These are phyloP conservation scores for Argopecten irradians DNA, from an alignment of 1,140 invertebrate species.

Conservation along the genomic window DNA sequence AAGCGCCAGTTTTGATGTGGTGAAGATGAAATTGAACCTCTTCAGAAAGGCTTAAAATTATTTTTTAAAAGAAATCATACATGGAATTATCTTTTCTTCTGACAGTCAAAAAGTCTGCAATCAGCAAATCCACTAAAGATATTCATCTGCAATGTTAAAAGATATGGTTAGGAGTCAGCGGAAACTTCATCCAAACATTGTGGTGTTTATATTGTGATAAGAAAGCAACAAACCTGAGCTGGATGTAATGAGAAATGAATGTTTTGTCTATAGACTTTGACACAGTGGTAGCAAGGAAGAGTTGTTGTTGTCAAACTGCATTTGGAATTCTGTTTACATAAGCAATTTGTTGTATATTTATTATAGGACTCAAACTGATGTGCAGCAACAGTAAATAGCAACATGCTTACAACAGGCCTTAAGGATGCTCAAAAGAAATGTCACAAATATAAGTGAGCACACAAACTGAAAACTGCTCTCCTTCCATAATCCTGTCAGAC, in stretches of 20 bases:
- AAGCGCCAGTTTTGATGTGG: neutral
- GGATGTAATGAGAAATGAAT: neutral
- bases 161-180: neutral
- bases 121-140: no score
- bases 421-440: neutral
- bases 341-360: neutral
- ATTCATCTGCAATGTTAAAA: neutral
- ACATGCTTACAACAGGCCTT: neutral
- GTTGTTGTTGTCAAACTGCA: neutral
- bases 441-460: no score
- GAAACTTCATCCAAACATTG: neutral
- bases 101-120: no score
- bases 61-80: no score
- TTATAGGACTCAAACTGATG: neutral
- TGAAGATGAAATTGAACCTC: no score
- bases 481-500: no score
- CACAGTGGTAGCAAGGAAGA: neutral
- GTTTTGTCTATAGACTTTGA: neutral
- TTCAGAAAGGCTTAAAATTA: no score
- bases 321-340: neutral
- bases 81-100: no score
- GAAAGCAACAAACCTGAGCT: neutral
- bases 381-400: neutral
- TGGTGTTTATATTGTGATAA: constrained; percentile 1
- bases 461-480: no score